A percentile compares a stretch with the other conserved stretches of the same genome.
phyloP scores from a whole-genome alignment of 2,113 vertebrate genomes.

The Ophthalmolycus amberensis region DNA sequence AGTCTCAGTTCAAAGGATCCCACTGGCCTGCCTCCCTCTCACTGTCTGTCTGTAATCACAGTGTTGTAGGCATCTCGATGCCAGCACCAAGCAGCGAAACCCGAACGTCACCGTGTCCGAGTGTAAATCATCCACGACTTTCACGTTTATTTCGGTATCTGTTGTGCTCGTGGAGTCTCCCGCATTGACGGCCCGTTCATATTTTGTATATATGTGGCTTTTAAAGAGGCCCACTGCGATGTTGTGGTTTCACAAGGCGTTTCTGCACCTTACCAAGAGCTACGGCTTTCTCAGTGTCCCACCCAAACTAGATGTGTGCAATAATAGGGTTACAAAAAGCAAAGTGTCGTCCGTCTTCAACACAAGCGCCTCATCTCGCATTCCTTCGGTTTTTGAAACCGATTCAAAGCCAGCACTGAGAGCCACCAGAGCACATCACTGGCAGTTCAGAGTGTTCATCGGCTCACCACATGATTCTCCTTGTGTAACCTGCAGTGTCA shows the following conservation, averaged over 20 bases:
- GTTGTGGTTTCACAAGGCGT: conserved; percentile 67
- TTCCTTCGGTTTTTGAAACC: conserved; percentile 63
- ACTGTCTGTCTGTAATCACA: conserved; percentile 20
- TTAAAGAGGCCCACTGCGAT: conserved; percentile 67
- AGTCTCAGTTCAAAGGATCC: conserved; percentile 39
- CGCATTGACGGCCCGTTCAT: conserved; percentile 52
- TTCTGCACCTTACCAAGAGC: conserved; percentile 75
- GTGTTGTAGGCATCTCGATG: no score
- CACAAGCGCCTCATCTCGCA: conserved; percentile 53
- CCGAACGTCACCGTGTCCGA: conserved; percentile 17
- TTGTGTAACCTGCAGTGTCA: conserved; percentile 72
- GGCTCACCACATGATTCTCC: conserved; percentile 42
- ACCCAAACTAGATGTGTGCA: conserved; percentile 79
- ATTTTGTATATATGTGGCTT: conserved; percentile 70
- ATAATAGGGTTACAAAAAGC: conserved; percentile 63
- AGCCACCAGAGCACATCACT: conserved; percentile 68
- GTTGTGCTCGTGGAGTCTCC: conserved; percentile 55
- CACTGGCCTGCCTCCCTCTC: conserved; percentile 39
- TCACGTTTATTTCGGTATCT: conserved; percentile 65
- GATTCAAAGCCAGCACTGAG: conserved; percentile 73
- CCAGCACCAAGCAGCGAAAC: conserved; percentile 24
- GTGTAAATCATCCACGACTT: conserved; percentile 6
- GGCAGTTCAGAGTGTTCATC: conserved; percentile 66
- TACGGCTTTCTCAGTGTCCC: conserved; percentile 72
- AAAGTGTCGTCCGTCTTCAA: conserved; percentile 47